These are phyloP conservation scores for Leptodirus hochenwartii DNA, from an alignment of 2,888 invertebrate species.

Conservation along the genomic window DNA sequence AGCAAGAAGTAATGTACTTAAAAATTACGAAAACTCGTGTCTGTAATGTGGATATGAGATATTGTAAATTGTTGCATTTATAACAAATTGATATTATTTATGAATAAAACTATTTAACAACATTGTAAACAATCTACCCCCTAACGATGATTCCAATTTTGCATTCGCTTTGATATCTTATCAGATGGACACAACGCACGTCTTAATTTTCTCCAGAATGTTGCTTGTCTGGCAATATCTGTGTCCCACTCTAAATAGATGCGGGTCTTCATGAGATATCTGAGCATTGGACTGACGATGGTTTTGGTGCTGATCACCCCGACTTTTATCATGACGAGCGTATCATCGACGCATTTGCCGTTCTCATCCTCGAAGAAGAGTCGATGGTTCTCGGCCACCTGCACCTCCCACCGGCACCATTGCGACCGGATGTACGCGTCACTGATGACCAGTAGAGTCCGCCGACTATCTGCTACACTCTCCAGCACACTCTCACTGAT, in stretches of 20 bases:
- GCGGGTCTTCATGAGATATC: constrained; percentile 41
- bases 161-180: too few species aligned
- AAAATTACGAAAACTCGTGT: too few species aligned
- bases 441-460: constrained; percentile 46
- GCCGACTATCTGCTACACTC: constrained; percentile 43
- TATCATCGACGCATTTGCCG: constrained; percentile 33
- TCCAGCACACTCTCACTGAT: constrained; percentile 46
- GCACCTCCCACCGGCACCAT: constrained; percentile 56
- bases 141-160: too few species aligned
- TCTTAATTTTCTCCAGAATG: constrained; percentile 25
- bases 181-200: too few species aligned
- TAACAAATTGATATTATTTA: too few species aligned
- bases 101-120: too few species aligned
- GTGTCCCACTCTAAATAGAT: constrained; percentile 43
- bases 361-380: constrained; percentile 34
- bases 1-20: too few species aligned
- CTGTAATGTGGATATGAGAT: too few species aligned
- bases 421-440: constrained; percentile 49
- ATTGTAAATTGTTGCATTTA: too few species aligned
- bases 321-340: constrained; percentile 41
- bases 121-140: too few species aligned
- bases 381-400: constrained; percentile 45
- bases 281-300: constrained; percentile 41
- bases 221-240: constrained; percentile 23
- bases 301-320: too few species aligned